These are phyloP conservation scores for Bergia puertoricense DNA, from an alignment of 92 coral and sea anemone species.

Conservation along the genomic window DNA sequence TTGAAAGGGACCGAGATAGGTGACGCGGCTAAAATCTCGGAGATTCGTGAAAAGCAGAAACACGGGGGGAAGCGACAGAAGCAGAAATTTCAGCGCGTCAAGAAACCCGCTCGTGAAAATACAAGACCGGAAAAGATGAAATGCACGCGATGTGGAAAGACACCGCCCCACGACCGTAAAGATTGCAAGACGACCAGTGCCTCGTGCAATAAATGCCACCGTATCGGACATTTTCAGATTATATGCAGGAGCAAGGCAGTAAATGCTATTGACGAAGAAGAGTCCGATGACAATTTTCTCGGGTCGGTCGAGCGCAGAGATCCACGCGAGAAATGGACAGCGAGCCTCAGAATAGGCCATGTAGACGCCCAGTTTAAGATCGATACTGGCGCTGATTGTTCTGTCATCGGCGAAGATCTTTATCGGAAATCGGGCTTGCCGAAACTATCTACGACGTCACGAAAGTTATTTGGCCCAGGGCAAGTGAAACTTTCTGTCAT, in stretches of 20 bases:
- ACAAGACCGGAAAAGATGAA: background rate
- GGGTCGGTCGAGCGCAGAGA: conserved; percentile 25
- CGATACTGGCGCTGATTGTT: conserved; percentile 46
- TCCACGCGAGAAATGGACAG: conserved; percentile 38
- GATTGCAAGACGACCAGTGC: conserved; percentile 37
- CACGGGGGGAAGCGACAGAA: background rate
- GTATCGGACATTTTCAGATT: conserved; percentile 30
- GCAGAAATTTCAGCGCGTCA: background rate
- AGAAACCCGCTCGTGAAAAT: background rate
- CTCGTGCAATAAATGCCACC: conserved; percentile 33
- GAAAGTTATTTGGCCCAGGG: conserved; percentile 42
- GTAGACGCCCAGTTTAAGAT: conserved; percentile 28
- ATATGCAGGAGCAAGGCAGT: conserved; percentile 35
- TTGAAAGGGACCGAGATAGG: conserved; percentile 31
- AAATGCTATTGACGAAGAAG: conserved; percentile 37
- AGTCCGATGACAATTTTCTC: conserved; percentile 41
- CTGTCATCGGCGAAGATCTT: conserved; percentile 39
- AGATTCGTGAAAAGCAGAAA: background rate
- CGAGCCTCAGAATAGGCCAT: conserved; percentile 21
- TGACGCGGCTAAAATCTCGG: conserved; percentile 32
- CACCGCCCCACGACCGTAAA: conserved; percentile 36
- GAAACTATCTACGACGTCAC: conserved; percentile 18
- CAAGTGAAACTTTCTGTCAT: conserved; percentile 31
- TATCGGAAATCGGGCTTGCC: conserved; percentile 38
- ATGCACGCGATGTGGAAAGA: conserved; percentile 28